Evolutionary conservation across 1,140 invertebrate genomes (phyloP), one percentile per base, ranked within the genome.

Genomic region (fruit fly (Drosophila melanogaster)): DNA sequence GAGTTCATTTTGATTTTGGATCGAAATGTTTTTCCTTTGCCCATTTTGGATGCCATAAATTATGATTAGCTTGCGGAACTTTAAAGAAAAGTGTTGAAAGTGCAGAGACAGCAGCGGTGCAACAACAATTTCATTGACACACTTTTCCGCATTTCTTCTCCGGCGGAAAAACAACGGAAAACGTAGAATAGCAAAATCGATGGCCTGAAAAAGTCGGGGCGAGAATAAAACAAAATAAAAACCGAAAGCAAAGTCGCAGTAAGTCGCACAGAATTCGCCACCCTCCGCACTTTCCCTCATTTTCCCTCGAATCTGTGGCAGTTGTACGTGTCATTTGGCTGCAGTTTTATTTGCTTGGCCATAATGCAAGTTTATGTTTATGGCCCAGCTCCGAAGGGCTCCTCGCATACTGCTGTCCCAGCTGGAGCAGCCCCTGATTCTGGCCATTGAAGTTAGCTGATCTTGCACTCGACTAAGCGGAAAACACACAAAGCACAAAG

Each of bases 281-380:
- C 49, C 30, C 15, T 10, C 22, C 44, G 14, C 30, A 17, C 8
- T 30, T 59, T 12, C 15, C 44, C 22, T 3, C 15, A 15, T 41
- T 22, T 11, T 4, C 38, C 54, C 38, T 40, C 30, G 44, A 47
- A 55, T 60, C 51, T 76, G 73, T 76, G 73, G 60, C 78, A 81
- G 65, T 78, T 83, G 81, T 87, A 87, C 81, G 81, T 86, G 83
- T 87, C 81, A 87, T 86, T 86, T 87, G 83, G 83, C 74, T 86
- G 81, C 83, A 83, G 75, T 79, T 86, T 86, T 86, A 86, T 86
- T 87, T 87, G 75, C 69, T 69, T 43, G 59, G 75, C 56, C 83
- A 86, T 87, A 81, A 86, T 87, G 79, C 69, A 77, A 79, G 75
- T 86, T 87, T 87, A 86, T 87, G 83, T 87, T 87, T 85, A 85